These are phyloP conservation scores for Augiades crinisus DNA, from an alignment of 2,888 invertebrate genomes.

Conservation along the genomic window DNA sequence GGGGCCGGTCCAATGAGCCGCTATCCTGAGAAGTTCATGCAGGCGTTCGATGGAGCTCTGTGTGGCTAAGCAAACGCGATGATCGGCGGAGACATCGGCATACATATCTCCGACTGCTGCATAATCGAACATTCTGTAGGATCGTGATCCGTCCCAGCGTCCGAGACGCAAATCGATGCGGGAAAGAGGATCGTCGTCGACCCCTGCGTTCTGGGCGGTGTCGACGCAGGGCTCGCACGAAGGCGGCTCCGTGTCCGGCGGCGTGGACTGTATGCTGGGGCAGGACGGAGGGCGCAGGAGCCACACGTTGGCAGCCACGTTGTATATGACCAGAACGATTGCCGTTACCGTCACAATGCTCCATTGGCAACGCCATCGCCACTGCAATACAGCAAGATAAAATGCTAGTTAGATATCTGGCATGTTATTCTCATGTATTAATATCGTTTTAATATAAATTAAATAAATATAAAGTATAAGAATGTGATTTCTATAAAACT, in stretches of 20 bases:
- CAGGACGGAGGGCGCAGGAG: constrained; percentile 57
- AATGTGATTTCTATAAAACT: too few species aligned
- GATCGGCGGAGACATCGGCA: constrained; percentile 78
- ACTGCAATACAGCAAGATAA: constrained; percentile 45
- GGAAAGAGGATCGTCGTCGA: constrained; percentile 75
- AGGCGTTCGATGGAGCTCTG: constrained; percentile 93
- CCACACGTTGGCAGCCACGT: constrained; percentile 69
- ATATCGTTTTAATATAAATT: too few species aligned
- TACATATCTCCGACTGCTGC: constrained; percentile 86
- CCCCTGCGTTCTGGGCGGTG: constrained; percentile 44
- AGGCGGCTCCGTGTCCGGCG: constrained; percentile 44
- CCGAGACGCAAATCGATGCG: constrained; percentile 85
- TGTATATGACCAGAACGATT: constrained; percentile 83
- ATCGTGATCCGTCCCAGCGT: constrained; percentile 86
- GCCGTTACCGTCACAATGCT: constrained; percentile 85
- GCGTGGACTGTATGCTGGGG: constrained; percentile 42
- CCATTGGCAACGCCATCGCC: constrained; percentile 84
- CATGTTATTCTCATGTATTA: too few species aligned
- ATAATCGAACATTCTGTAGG: constrained; percentile 88
- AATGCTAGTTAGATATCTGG: too few species aligned
- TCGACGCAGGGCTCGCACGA: constrained; percentile 66
- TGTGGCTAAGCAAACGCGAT: constrained; percentile 88
- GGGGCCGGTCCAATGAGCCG: constrained; percentile 92
- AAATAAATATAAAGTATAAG: too few species aligned
- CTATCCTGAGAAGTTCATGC: constrained; percentile 88